Percentiles rank a stretch among this genome's conserved stretches.
Evolutionary conservation across 2,888 invertebrate species (phyloP).

Genomic region (Embidobia sp.): DNA sequence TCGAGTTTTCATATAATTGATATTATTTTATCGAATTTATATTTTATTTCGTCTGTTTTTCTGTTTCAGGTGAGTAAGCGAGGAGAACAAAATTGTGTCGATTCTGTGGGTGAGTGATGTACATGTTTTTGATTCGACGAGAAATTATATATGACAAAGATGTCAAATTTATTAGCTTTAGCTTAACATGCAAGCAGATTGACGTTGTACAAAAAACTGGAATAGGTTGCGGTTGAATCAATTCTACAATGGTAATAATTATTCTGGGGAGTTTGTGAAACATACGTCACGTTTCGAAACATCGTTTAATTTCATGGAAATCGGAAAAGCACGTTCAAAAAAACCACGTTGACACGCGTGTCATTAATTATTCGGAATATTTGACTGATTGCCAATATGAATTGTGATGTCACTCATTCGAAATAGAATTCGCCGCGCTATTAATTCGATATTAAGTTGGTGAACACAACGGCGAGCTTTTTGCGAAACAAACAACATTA

Average conservation of each 20-base stretch:
- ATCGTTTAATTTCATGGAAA: constrained; percentile 47
- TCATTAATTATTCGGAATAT: constrained; percentile 41
- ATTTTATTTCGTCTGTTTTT: constrained; percentile 1
- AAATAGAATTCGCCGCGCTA: constrained; percentile 25
- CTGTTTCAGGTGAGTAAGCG: constrained; percentile 37
- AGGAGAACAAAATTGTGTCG: not conserved
- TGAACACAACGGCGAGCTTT: constrained; percentile 5
- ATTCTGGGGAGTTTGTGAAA: constrained; percentile 21
- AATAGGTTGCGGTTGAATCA: not conserved
- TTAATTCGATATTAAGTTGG: constrained; percentile 3
- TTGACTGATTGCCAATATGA: constrained; percentile 50
- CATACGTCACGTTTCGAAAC: constrained; percentile 34
- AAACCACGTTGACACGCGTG: constrained; percentile 10
- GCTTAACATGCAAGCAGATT: no score
- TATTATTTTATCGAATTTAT: not conserved
- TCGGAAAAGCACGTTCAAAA: constrained; percentile 23
- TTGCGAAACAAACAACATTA: no score
- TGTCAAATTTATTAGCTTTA: no score
- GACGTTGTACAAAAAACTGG: not conserved
- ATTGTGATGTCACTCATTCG: constrained; percentile 34
- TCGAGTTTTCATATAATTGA: not conserved
- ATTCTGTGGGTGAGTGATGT: constrained; percentile 1
- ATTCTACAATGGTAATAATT: constrained; percentile 19
- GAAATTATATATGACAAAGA: no score
- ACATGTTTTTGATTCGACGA: no score